Conservation (phyloP, 2,797 vertebrate species). For the Lerista edwardsae region DNA sequence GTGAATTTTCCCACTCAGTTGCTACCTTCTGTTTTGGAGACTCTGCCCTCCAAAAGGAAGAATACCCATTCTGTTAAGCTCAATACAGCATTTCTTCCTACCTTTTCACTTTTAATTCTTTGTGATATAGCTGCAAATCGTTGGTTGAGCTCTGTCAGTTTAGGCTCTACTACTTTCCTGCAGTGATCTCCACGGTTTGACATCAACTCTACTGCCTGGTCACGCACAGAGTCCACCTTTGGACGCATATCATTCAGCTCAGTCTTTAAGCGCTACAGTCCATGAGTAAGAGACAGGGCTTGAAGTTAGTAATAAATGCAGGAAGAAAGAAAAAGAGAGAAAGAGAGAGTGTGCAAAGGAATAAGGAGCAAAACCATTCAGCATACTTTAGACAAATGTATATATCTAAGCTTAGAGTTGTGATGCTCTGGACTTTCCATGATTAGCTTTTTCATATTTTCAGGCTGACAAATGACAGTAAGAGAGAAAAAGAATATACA, state of each 20-base stretch:
- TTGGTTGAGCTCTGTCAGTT: slow-evolving; percentile 88
- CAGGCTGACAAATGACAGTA: background rate
- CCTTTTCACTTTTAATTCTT: slow-evolving; percentile 89
- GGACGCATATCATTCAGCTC: slow-evolving; percentile 89
- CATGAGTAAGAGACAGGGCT: slow-evolving; percentile 80
- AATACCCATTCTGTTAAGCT: slow-evolving; percentile 45
- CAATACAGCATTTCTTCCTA: slow-evolving; percentile 76
- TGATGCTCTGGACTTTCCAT: background rate
- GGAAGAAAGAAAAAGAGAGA: slow-evolving; percentile 50
- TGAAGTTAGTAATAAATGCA: slow-evolving; percentile 78
- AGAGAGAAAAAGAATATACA: slow-evolving; percentile 14
- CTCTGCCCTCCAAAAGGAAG: background rate
- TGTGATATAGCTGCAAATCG: slow-evolving; percentile 85
- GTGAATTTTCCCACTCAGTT: slow-evolving; percentile 39
- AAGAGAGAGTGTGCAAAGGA: slow-evolving; percentile 71
- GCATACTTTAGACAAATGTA: slow-evolving; percentile 38
- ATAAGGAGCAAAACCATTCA: slow-evolving; percentile 67
- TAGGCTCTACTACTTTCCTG: slow-evolving; percentile 88
- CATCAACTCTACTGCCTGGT: slow-evolving; percentile 88
- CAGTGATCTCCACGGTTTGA: slow-evolving; percentile 90
- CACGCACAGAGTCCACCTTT: slow-evolving; percentile 88
- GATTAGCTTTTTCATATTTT: background rate
- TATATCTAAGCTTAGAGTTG: slow-evolving; percentile 38
- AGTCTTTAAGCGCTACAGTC: slow-evolving; percentile 87
- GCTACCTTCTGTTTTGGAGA: slow-evolving; percentile 32